Evolutionary conservation across 2,113 vertebrate species (phyloP).

Genomic region (Tor tambroides): DNA sequence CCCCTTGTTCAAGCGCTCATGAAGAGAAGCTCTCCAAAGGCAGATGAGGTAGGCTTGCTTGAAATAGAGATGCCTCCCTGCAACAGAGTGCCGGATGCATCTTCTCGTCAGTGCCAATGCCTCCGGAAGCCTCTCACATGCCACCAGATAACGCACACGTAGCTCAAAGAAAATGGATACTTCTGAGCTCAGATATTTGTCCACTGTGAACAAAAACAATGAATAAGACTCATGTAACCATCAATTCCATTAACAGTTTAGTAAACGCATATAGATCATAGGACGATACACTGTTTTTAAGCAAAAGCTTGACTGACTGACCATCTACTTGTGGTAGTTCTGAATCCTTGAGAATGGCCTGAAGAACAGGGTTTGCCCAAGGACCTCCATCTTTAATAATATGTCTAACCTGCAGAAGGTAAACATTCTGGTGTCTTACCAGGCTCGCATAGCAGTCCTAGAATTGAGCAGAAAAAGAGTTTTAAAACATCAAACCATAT

Average conservation of each 20-base stretch:
- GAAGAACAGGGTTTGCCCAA: conserved; percentile 88
- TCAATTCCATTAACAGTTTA: not conserved
- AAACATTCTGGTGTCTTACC: conserved; percentile 87
- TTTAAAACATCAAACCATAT: too few relatives aligned
- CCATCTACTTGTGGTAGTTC: conserved; percentile 87
- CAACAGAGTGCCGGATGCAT: conserved; percentile 86
- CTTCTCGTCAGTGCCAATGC: conserved; percentile 91
- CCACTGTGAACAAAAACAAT: conserved; percentile 75
- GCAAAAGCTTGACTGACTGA: conserved; percentile 42
- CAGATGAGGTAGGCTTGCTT: conserved; percentile 95
- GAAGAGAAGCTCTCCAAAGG: conserved; percentile 87
- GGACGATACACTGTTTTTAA: not conserved
- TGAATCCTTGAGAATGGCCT: conserved; percentile 89
- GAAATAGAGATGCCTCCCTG: conserved; percentile 91
- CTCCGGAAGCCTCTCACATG: conserved; percentile 87
- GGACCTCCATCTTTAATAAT: conserved; percentile 88
- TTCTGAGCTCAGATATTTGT: conserved; percentile 91
- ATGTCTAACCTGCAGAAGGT: conserved; percentile 88
- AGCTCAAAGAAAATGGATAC: conserved; percentile 93
- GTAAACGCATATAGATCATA: not conserved
- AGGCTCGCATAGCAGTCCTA: conserved; percentile 91
- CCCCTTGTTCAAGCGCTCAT: conserved; percentile 85
- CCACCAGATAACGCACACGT: conserved; percentile 93
- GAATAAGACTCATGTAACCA: not conserved
- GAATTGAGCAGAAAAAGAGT: not conserved